Percentiles rank a stretch among this genome's conserved stretches.
Conservation (phyloP, 2,113 vertebrate genomes). For the Sciurus niger region DNA sequence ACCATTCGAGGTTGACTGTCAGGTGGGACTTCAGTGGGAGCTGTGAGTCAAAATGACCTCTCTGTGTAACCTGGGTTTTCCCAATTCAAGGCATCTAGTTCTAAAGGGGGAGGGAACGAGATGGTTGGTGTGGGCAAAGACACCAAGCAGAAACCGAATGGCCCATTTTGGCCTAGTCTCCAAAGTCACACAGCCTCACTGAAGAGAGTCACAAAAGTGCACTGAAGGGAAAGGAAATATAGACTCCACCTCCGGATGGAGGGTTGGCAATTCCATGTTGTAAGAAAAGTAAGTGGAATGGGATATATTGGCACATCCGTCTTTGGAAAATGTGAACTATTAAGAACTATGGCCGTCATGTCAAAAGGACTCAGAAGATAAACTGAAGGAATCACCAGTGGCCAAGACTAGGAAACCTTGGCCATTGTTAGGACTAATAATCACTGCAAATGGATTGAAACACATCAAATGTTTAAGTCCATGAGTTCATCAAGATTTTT, state of each 20-base stretch:
- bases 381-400: not conserved
- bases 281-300: not conserved
- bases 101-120: no score
- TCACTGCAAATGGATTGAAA: not conserved
- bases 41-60: not conserved
- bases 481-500: not conserved
- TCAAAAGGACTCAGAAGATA: not conserved
- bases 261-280: not conserved
- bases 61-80: not conserved
- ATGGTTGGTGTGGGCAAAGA: not conserved
- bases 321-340: not conserved
- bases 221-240: not conserved
- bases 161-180: not conserved
- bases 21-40: not conserved
- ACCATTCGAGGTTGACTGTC: not conserved
- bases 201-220: not conserved
- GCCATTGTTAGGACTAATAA: not conserved
- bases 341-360: not conserved
- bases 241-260: not conserved
- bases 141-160: not conserved
- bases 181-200: not conserved
- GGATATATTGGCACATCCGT: not conserved
- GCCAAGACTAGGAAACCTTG: not conserved
- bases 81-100: not conserved
- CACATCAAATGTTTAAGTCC: not conserved